Evolutionary conservation across 2,113 vertebrate species (phyloP).

Genomic region (Lamprologus tigripictilis): DNA sequence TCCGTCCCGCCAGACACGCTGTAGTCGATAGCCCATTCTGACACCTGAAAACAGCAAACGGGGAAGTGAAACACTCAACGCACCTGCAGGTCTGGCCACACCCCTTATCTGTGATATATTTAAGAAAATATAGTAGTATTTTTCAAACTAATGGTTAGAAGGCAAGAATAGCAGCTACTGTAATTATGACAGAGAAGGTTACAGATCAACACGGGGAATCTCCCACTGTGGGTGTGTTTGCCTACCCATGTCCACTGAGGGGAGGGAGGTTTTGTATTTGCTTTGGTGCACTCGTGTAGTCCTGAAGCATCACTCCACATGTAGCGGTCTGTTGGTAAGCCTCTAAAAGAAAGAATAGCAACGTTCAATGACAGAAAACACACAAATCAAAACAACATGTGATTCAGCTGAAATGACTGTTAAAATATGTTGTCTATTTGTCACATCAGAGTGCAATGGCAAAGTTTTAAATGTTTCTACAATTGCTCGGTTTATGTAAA

Average conservation of each 20-base stretch:
- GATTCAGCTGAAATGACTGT: background rate
- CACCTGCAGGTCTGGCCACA: background rate
- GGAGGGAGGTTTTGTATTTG: constrained; percentile 84
- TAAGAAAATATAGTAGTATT: background rate
- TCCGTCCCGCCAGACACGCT: constrained; percentile 79
- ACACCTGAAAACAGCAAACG: constrained; percentile 69
- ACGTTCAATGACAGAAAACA: background rate
- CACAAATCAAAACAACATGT: background rate
- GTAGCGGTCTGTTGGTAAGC: constrained; percentile 92
- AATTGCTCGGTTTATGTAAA: background rate
- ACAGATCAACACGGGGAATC: background rate
- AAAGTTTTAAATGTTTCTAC: background rate
- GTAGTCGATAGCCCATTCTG: constrained; percentile 90
- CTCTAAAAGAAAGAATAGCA: constrained; percentile 65
- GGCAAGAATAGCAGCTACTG: background rate
- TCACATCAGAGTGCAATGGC: background rate
- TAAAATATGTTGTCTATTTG: background rate
- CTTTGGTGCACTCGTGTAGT: constrained; percentile 88
- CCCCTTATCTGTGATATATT: background rate
- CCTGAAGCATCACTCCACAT: constrained; percentile 97
- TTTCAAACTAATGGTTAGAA: background rate
- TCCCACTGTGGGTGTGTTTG: background rate
- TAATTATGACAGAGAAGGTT: background rate
- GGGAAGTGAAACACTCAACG: background rate
- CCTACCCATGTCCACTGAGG: constrained; percentile 92